These are phyloP conservation scores for Chloroceryle amazona DNA, from an alignment of 2,797 vertebrate genomes.

Conservation along the genomic window DNA sequence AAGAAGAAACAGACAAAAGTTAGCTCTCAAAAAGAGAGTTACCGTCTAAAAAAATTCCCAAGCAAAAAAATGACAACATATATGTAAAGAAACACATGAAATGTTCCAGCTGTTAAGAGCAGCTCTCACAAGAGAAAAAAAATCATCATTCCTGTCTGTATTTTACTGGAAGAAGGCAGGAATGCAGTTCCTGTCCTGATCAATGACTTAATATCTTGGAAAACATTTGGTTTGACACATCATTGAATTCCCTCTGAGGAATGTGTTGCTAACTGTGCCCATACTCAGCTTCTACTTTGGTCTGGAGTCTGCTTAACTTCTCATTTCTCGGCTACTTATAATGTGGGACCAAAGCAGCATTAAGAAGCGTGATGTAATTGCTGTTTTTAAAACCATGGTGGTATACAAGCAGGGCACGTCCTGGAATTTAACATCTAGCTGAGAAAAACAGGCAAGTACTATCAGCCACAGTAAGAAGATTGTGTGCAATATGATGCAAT, in stretches of 20 bases:
- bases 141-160: background rate
- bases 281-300: background rate
- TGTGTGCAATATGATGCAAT: background rate
- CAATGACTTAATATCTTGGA: background rate
- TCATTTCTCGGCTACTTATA: conserved; percentile 17
- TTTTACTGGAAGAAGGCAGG: background rate
- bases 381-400: background rate
- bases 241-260: background rate
- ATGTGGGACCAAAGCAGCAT: background rate
- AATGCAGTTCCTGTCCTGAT: background rate
- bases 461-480: background rate
- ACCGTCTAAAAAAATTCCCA: background rate
- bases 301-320: background rate
- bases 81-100: background rate
- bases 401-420: background rate
- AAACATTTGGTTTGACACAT: background rate
- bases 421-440: background rate
- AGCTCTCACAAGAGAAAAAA: background rate
- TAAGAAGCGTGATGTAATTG: background rate
- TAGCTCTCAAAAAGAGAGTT: background rate
- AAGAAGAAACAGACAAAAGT: background rate
- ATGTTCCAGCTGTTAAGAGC: background rate
- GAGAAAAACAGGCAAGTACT: background rate
- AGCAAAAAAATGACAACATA: background rate
- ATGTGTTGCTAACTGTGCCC: background rate